Percentiles rank a stretch among this genome's conserved stretches.
Evolutionary conservation across 2,797 vertebrate genomes (phyloP).

Genomic region (Poeciliopsis gracilis): DNA sequence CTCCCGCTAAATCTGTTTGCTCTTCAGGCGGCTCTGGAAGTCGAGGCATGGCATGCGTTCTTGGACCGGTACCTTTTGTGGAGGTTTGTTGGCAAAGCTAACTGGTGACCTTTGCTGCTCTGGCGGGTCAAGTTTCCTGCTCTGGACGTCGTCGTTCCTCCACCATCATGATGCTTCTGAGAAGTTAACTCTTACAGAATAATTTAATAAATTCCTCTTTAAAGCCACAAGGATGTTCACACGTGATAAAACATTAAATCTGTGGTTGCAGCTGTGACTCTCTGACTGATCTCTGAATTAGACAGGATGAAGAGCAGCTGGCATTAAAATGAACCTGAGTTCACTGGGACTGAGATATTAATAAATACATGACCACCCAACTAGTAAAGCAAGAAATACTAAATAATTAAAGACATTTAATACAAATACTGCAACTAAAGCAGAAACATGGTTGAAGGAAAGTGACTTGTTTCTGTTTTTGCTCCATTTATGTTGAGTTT

Average conservation of each 20-base stretch:
- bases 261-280: neutral
- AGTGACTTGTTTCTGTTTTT: neutral
- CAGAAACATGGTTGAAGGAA: neutral
- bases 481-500: neutral
- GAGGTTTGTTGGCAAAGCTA: constrained; percentile 18
- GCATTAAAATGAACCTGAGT: neutral
- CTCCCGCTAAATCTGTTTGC: constrained; percentile 22
- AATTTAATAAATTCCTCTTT: neutral
- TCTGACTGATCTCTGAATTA: neutral
- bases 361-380: neutral
- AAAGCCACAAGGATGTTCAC: neutral
- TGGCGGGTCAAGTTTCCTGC: neutral
- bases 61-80: constrained; percentile 6
- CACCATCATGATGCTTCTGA: neutral
- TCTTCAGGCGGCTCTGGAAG: constrained; percentile 1
- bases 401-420: neutral
- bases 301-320: neutral
- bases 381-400: neutral
- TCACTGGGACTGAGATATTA: neutral
- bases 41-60: constrained; percentile 9
- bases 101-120: constrained; percentile 23
- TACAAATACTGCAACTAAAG: neutral
- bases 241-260: neutral
- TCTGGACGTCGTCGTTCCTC: no score
- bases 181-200: neutral